Conservation (phyloP, 2,113 vertebrate species). For the Nestor notabilis region DNA sequence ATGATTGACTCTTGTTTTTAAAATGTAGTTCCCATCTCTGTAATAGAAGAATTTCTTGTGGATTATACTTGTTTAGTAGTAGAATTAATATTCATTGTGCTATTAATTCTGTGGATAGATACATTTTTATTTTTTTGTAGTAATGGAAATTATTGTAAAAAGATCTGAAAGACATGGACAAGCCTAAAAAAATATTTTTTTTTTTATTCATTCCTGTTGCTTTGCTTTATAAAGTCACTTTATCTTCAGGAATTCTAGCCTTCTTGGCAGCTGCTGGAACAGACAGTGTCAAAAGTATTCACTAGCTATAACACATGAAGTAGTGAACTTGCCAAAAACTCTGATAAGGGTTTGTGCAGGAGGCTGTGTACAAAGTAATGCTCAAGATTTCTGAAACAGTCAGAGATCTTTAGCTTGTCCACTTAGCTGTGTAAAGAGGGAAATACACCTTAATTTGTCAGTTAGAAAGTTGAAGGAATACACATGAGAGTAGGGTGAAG, state of each 20-base stretch:
- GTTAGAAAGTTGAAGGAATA: background rate
- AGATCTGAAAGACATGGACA: background rate
- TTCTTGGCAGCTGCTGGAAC: background rate
- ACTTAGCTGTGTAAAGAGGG: background rate
- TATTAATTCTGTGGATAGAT: background rate
- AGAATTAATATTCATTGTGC: background rate
- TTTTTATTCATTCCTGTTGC: background rate
- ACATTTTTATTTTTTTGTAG: background rate
- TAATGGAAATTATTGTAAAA: background rate
- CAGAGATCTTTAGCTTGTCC: background rate
- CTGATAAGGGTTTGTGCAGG: background rate
- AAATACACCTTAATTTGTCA: background rate
- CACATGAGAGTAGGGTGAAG: background rate
- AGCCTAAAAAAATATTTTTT: background rate
- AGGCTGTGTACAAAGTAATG: background rate
- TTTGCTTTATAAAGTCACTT: background rate
- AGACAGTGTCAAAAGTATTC: background rate
- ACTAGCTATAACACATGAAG: background rate
- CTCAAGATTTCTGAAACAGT: background rate
- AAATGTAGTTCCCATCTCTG: background rate
- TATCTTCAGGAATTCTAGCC: background rate
- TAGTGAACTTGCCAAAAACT: background rate
- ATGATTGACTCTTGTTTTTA: background rate
- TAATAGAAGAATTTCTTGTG: background rate
- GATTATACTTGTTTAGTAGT: background rate